Evolutionary conservation across 2,797 vertebrate genomes (phyloP).

Genomic region (Enteromius unitaeniatus): DNA sequence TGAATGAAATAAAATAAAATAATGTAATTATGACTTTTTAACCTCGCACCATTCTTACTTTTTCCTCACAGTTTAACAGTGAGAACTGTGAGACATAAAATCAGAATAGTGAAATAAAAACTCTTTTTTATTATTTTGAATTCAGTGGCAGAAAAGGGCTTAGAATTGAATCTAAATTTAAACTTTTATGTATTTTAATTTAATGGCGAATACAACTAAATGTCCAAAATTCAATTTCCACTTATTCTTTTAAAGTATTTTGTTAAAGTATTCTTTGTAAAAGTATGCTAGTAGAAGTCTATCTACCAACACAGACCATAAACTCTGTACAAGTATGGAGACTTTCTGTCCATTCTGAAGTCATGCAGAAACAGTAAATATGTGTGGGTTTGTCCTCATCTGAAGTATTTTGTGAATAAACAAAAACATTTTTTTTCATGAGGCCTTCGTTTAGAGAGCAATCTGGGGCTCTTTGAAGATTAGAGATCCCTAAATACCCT

Average conservation of each 20-base stretch:
- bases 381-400: neutral
- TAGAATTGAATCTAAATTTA: too few species aligned
- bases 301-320: neutral
- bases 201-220: neutral
- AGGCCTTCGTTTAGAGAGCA: conserved; percentile 28
- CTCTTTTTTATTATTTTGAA: neutral
- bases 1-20: too few species aligned
- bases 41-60: neutral
- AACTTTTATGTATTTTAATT: neutral
- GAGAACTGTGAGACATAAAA: too few species aligned
- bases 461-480: conserved; percentile 32
- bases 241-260: neutral
- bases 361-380: neutral
- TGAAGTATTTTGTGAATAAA: neutral
- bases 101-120: neutral
- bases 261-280: neutral
- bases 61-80: too few species aligned
- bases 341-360: neutral
- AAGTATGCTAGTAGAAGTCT: neutral
- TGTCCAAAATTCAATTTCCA: neutral
- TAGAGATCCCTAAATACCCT: conserved; percentile 37
- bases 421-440: neutral
- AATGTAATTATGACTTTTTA: neutral
- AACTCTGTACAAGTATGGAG: neutral
- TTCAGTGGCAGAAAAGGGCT: neutral